phyloP scores from a whole-genome alignment of 2,888 invertebrate genomes.

The Allolobophora icterica region DNA sequence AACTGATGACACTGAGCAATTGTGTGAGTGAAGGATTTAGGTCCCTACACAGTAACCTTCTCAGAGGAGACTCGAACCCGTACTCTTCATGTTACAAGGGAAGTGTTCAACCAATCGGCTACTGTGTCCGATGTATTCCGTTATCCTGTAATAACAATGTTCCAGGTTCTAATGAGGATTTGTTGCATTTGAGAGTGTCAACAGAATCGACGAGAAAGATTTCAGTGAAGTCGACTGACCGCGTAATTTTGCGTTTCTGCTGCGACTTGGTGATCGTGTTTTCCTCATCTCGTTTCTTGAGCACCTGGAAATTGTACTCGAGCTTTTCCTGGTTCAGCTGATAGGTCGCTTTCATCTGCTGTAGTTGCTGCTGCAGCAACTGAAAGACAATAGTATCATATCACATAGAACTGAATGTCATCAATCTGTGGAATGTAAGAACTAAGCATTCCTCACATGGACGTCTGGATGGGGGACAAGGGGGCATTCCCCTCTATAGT shows the following conservation, averaged over 20 bases:
- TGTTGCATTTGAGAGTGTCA: background rate
- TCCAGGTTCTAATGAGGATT: background rate
- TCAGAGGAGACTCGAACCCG: no score
- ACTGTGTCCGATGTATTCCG: no score
- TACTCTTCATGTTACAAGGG: no score
- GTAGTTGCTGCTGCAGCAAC: conserved; percentile 74
- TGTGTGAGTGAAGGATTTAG: no score
- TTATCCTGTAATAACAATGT: no score
- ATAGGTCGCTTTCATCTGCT: conserved; percentile 81
- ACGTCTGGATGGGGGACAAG: no score
- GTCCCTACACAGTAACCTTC: no score
- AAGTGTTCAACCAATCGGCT: no score
- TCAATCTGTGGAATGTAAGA: background rate
- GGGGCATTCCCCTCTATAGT: no score
- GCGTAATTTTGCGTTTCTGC: conserved; percentile 65
- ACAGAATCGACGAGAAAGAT: background rate
- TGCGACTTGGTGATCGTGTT: conserved; percentile 66
- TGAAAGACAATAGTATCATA: conserved; percentile 46
- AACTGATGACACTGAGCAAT: no score
- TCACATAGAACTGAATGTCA: background rate
- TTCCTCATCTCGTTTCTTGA: conserved; percentile 86
- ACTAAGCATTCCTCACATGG: background rate
- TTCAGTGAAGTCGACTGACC: conserved; percentile 49
- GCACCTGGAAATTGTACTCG: conserved; percentile 82
- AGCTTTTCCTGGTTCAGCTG: conserved; percentile 86